Evolutionary conservation across 2,113 vertebrate genomes (phyloP), one percentile per base, ranked within the genome.

Genomic region (Callopanchax toddi): DNA sequence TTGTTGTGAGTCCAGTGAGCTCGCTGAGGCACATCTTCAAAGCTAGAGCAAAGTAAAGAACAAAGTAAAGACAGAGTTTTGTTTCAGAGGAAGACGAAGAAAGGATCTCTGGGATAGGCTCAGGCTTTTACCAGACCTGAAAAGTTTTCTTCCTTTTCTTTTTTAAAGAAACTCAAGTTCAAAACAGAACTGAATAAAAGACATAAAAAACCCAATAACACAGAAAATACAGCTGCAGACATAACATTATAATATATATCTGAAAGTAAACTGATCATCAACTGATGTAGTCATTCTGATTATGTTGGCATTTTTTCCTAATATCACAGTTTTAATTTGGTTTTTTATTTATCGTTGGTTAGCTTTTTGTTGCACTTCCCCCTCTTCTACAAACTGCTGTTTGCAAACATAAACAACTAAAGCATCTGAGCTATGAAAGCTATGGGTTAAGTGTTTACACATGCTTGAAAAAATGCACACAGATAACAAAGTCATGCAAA

Each of bases 371-470:
- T 39, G 37, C 22, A 44, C 5, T 18, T 12, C 17, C n/a, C 1
- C 6, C 18, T 40, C 1, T 17, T 15, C 32, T 22, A 76, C 67
- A 40, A 63, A 29, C 36, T 77, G 22, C 63, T 79, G 29, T 75
- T 74, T 79, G 65, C 76, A 82, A 84, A 86, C 75, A 79, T 1
- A 37, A 48, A 67, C 21, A 46, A 53, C 26, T 69, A 18, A 86
- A 65, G 67, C 85, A 87, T 88, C 16, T 55, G 44, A 88, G 58
- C 60, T 81, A 87, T 84, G 84, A 76, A 22, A 73, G 77, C 75
- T 76, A 49, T 52, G 75, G 56, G 25, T 76, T 55, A 66, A 58
- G 56, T 78, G 81, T 86, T 83, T 74, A 82, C 74, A 74, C 76
- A 67, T n/a, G n/a, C 51, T 56, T 55, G 36, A n/a, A 65, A 74